Conservation (phyloP, 1,140 invertebrate genomes). For the Andricus grossulariae region DNA sequence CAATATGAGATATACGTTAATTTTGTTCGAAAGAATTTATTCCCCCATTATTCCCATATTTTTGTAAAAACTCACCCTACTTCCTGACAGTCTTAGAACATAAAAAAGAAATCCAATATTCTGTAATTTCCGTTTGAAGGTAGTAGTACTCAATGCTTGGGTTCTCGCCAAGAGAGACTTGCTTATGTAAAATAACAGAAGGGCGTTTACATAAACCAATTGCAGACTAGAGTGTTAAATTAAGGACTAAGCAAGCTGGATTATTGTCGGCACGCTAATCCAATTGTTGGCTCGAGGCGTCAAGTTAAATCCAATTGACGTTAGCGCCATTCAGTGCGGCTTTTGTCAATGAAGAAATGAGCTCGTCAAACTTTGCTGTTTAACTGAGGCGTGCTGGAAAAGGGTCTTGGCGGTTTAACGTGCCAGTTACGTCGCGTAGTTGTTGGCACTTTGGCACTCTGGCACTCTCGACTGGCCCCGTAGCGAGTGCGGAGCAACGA, state of each 20-base stretch:
- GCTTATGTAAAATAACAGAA: neutral
- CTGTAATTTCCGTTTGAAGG: neutral
- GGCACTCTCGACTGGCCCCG: neutral
- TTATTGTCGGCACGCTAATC: slow-evolving; percentile 21
- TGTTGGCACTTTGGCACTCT: too few species aligned
- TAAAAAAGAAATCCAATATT: neutral
- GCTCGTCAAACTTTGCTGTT: slow-evolving; percentile 38
- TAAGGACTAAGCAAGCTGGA: slow-evolving; percentile 8
- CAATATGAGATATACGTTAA: too few species aligned
- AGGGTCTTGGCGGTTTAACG: too few species aligned
- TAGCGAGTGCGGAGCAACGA: neutral
- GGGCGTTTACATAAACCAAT: neutral
- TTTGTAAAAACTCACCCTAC: too few species aligned
- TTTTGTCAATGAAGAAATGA: slow-evolving; percentile 36
- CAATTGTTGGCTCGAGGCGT: slow-evolving; percentile 5
- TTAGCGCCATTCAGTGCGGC: slow-evolving; percentile 6
- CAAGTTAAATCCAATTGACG: slow-evolving; percentile 14
- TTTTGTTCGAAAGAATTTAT: too few species aligned
- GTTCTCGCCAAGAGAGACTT: neutral
- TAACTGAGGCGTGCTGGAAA: neutral
- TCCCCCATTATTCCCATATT: too few species aligned
- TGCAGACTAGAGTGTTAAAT: slow-evolving; percentile 9
- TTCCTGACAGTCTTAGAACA: too few species aligned
- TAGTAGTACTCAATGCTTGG: neutral
- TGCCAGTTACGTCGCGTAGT: too few species aligned